Evolutionary conservation across 2,797 vertebrate genomes (phyloP).

Genomic region (Diplodus sargus): DNA sequence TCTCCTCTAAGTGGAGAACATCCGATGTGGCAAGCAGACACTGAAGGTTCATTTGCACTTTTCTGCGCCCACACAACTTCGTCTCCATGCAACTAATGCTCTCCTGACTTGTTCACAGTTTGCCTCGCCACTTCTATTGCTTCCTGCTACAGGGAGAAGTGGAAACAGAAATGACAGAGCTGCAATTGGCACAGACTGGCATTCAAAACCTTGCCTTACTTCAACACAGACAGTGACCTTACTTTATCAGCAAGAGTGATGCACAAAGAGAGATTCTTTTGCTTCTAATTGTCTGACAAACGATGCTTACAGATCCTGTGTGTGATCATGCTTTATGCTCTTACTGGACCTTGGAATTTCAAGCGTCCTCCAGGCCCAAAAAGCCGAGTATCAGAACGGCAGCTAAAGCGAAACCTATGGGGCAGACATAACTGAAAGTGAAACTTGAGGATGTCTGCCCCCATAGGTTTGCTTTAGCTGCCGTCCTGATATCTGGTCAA

Average conservation of each 20-base stretch:
- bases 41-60: constrained; percentile 47
- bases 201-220: constrained; percentile 9
- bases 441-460: no score
- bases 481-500: no score
- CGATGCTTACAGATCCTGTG: neutral
- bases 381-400: neutral
- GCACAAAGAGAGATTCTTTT: constrained; percentile 1
- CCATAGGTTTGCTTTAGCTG: no score
- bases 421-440: no score
- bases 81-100: constrained; percentile 41
- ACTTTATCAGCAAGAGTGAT: neutral
- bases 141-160: constrained; percentile 11
- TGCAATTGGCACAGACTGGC: neutral
- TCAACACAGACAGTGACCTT: constrained; percentile 9
- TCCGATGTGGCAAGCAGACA: constrained; percentile 34
- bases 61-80: constrained; percentile 63
- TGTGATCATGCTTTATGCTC: neutral
- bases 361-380: neutral
- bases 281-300: constrained; percentile 11
- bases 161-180: neutral
- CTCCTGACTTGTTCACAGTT: constrained; percentile 45
- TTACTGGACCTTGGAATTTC: neutral
- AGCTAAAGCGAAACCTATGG: no score
- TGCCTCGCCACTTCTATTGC: constrained; percentile 18
- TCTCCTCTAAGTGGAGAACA: constrained; percentile 15